phyloP scores from a whole-genome alignment of 2,888 invertebrate species.

The Boloria selene region DNA sequence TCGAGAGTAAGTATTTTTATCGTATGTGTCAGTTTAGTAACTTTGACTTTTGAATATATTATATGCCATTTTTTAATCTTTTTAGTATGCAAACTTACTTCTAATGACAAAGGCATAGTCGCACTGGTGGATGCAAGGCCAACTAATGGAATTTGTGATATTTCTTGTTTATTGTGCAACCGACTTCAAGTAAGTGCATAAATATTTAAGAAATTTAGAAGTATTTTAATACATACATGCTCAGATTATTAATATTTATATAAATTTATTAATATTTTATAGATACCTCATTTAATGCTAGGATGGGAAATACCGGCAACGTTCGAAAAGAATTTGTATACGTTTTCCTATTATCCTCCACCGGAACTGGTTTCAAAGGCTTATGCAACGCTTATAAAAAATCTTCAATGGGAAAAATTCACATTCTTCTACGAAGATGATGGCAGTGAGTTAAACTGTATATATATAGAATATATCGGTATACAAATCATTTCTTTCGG shows the following conservation, averaged over 20 bases:
- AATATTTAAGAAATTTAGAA: too few species aligned
- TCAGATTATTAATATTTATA: background rate
- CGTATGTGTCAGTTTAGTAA: background rate
- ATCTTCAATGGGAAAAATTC: slow-evolving; percentile 88
- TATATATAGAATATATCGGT: background rate
- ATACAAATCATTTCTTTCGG: too few species aligned
- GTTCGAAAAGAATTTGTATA: slow-evolving; percentile 74
- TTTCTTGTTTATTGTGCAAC: slow-evolving; percentile 66
- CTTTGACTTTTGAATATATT: background rate
- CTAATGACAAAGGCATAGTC: slow-evolving; percentile 55
- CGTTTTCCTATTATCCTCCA: slow-evolving; percentile 84
- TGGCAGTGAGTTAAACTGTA: slow-evolving; percentile 75
- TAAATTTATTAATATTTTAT: slow-evolving; percentile 46
- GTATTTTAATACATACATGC: too few species aligned
- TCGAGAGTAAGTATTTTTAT: slow-evolving; percentile 58
- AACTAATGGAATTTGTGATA: slow-evolving; percentile 68
- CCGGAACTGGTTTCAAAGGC: slow-evolving; percentile 85
- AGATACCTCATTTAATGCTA: slow-evolving; percentile 89
- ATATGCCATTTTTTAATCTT: background rate
- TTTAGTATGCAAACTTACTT: slow-evolving; percentile 66
- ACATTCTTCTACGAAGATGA: slow-evolving; percentile 90
- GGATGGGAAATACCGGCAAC: slow-evolving; percentile 86
- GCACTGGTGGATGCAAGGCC: slow-evolving; percentile 70
- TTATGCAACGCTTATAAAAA: slow-evolving; percentile 85
- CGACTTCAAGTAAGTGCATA: slow-evolving; percentile 63